Evolutionary conservation across 2,797 vertebrate genomes (phyloP).

Genomic region (Masticophis lateralis): DNA sequence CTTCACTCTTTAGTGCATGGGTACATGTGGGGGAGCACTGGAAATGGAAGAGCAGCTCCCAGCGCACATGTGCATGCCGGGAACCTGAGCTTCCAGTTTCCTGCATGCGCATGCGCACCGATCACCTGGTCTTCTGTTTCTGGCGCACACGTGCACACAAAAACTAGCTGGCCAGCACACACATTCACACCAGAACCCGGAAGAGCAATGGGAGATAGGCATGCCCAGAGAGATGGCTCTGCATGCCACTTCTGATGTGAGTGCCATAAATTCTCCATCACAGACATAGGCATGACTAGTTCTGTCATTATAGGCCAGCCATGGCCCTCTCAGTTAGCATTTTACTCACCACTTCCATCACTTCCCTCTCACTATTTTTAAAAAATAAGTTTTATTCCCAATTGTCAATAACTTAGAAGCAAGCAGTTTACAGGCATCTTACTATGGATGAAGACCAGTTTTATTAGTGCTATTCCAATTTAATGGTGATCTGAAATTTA

Average conservation of each 20-base stretch:
- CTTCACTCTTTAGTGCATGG: not conserved
- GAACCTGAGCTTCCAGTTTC: too few relatives aligned
- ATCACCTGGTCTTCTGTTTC: too few relatives aligned
- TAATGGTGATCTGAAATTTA: not conserved
- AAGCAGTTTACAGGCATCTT: not conserved
- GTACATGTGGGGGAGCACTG: too few relatives aligned
- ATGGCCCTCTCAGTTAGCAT: not conserved
- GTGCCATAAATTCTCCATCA: too few relatives aligned
- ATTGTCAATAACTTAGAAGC: not conserved
- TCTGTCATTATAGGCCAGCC: not conserved
- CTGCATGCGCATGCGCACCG: too few relatives aligned
- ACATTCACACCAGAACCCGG: too few relatives aligned
- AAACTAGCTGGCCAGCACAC: too few relatives aligned
- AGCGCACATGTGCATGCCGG: too few relatives aligned
- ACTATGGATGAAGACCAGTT: not conserved
- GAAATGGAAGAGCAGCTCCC: too few relatives aligned
- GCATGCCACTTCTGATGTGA: too few relatives aligned
- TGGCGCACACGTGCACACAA: rapidly evolving
- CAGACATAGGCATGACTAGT: not conserved
- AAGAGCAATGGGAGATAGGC: too few relatives aligned
- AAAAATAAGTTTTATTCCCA: not conserved
- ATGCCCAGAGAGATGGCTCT: too few relatives aligned
- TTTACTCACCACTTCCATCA: not conserved
- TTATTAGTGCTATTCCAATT: not conserved
- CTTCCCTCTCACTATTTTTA: not conserved